Evolutionary conservation across 2,113 vertebrate genomes (phyloP).

Genomic region (Ophiodon elongatus): DNA sequence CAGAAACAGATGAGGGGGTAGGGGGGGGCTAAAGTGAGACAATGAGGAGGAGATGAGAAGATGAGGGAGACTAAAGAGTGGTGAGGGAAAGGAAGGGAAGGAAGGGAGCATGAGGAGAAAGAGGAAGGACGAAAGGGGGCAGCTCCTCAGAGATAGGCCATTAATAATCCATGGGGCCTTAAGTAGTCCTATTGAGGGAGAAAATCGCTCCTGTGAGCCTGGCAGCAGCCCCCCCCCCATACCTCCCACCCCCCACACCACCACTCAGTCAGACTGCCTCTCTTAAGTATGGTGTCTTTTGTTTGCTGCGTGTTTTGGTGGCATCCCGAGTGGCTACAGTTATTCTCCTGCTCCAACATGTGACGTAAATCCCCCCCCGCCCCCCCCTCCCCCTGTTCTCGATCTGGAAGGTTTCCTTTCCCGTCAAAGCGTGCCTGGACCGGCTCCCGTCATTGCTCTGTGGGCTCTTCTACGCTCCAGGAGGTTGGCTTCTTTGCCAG

Average conservation of each 20-base stretch:
- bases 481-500: too few species aligned
- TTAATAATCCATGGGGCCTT: conserved; percentile 82
- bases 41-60: conserved; percentile 30
- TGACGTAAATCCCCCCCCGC: conserved; percentile 40
- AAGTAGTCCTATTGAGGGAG: conserved; percentile 74
- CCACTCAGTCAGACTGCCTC: neutral
- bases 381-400: neutral
- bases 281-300: conserved; percentile 8
- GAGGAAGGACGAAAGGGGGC: conserved; percentile 8
- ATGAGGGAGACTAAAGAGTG: conserved; percentile 22
- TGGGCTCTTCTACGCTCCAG: too few species aligned
- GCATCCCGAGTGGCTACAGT: conserved; percentile 14
- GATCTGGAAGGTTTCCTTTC: neutral
- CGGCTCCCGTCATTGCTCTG: too few species aligned
- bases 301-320: conserved; percentile 26
- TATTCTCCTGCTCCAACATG: conserved; percentile 11
- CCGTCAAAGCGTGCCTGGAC: neutral
- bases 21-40: conserved; percentile 24
- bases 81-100: neutral
- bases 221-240: conserved; percentile 41
- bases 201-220: conserved; percentile 66
- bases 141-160: conserved; percentile 65
- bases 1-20: conserved; percentile 23
- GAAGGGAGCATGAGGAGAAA: conserved; percentile 40
- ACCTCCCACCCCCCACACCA: too few species aligned